Conservation (phyloP, 2,113 vertebrate genomes). For the Mobula birostris region DNA sequence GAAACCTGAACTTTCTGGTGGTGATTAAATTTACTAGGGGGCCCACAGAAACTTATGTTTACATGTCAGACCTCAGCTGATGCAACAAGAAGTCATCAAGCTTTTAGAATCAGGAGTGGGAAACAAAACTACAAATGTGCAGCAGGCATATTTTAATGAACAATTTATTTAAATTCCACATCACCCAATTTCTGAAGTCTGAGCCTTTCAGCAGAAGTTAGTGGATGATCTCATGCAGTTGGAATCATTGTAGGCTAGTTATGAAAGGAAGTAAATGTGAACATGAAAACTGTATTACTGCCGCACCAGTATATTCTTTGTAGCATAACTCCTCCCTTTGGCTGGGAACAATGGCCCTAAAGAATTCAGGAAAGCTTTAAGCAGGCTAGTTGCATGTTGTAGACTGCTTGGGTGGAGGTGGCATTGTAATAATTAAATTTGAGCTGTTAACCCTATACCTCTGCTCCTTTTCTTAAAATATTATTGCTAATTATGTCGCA, state of each 20-base stretch:
- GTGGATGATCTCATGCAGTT: not conserved
- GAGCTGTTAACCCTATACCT: not conserved
- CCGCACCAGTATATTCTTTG: not conserved
- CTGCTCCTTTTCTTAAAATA: not conserved
- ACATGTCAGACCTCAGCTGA: not conserved
- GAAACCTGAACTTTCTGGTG: not conserved
- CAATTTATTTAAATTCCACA: not conserved
- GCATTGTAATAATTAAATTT: not conserved
- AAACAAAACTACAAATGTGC: not conserved
- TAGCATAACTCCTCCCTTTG: not conserved
- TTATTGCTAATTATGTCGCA: not conserved
- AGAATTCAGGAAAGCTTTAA: conserved; percentile 6
- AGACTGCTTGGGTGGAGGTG: not conserved
- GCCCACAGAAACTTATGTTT: conserved; percentile 7
- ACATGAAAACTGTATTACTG: conserved; percentile 3
- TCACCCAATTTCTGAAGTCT: not conserved
- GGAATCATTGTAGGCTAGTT: not conserved
- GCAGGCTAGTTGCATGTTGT: not conserved
- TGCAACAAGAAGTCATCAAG: not conserved
- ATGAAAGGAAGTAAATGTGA: conserved; percentile 3
- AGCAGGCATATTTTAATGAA: not conserved
- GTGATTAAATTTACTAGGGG: not conserved
- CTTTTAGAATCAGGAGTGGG: not conserved
- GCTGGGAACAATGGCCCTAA: not conserved
- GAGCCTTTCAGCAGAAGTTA: not conserved